Evolutionary conservation across 2,888 invertebrate genomes (phyloP).

Genomic region (Argyresthia albistria): DNA sequence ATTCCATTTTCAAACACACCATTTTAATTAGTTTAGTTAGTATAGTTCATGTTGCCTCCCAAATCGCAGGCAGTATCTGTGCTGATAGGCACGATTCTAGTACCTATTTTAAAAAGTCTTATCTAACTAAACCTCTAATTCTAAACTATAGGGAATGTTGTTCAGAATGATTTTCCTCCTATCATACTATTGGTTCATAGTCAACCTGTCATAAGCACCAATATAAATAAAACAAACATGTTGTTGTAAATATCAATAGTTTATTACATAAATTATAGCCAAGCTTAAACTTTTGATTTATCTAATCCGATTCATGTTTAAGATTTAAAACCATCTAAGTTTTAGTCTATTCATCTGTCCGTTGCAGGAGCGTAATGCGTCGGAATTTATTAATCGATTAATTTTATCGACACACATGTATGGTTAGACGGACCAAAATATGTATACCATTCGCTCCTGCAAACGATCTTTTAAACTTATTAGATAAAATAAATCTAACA

Average conservation of each 20-base stretch:
- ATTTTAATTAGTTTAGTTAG: too few relatives aligned
- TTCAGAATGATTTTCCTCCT: too few relatives aligned
- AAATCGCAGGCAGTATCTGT: too few relatives aligned
- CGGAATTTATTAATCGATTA: constrained; percentile 9
- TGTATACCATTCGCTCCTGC: constrained; percentile 20
- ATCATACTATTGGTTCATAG: too few relatives aligned
- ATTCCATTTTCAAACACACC: too few relatives aligned
- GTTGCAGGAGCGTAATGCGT: constrained; percentile 24
- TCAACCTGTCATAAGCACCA: background rate
- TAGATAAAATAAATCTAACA: constrained; percentile 55
- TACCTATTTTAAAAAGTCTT: too few relatives aligned
- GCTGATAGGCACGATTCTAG: too few relatives aligned
- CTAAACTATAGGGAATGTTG: too few relatives aligned
- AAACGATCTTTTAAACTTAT: constrained; percentile 48
- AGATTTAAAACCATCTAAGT: constrained; percentile 58
- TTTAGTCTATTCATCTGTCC: constrained; percentile 38
- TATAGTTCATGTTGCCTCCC: too few relatives aligned
- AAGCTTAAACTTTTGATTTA: constrained; percentile 65
- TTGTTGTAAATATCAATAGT: constrained; percentile 53
- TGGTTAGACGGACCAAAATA: background rate
- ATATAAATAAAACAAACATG: constrained; percentile 24
- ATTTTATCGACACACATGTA: background rate
- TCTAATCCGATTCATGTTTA: constrained; percentile 53
- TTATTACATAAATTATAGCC: constrained; percentile 72
- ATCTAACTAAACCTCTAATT: too few relatives aligned